Conservation (phyloP, 2,113 vertebrate species). For the Phaethornis superciliosus region DNA sequence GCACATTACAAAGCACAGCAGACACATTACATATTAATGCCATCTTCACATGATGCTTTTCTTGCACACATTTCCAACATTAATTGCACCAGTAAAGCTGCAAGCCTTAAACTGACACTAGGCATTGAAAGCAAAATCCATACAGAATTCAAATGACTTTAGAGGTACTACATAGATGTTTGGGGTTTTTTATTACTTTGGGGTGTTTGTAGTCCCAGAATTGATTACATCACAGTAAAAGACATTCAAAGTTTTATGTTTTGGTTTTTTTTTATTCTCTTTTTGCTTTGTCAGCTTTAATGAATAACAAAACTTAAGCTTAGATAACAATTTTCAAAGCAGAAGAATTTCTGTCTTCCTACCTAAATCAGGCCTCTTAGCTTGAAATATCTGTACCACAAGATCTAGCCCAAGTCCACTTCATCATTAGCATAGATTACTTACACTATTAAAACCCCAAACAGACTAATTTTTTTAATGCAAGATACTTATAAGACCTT, state of each 20-base stretch:
- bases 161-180: not conserved
- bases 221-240: not conserved
- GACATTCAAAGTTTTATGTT: not conserved
- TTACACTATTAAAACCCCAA: not conserved
- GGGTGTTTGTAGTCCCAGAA: not conserved
- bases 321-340: not conserved
- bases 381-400: not conserved
- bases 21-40: not conserved
- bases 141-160: not conserved
- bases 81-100: not conserved
- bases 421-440: not conserved
- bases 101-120: not conserved
- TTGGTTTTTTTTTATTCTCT: not conserved
- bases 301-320: not conserved
- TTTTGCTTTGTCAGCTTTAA: not conserved
- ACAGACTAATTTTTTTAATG: not conserved
- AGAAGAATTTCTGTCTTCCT: not conserved
- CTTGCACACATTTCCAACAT: not conserved
- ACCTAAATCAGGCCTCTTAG: not conserved
- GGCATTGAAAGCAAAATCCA: not conserved
- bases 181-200: not conserved
- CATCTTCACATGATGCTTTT: not conserved
- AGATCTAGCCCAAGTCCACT: not conserved
- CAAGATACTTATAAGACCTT: not conserved
- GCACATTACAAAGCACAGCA: not conserved